Conservation (phyloP, 1,140 invertebrate species). For the Uloborus diversus region DNA sequence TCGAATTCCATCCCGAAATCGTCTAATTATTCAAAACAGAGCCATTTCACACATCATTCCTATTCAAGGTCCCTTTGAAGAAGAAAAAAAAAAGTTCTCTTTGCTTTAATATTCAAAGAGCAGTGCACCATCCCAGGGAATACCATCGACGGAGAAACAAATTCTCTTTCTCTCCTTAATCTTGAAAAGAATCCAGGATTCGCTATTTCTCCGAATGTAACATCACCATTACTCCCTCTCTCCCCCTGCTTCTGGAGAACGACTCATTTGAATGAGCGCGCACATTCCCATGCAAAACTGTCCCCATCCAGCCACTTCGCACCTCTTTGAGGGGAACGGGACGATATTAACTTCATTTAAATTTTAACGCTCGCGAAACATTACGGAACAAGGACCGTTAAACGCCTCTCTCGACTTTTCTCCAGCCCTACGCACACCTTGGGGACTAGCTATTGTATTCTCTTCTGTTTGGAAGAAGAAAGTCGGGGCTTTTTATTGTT, state of each 20-base stretch:
- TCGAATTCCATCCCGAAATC: too few species aligned
- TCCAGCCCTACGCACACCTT: background rate
- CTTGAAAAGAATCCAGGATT: background rate
- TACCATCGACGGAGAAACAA: background rate
- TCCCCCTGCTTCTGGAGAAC: background rate
- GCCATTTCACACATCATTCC: too few species aligned
- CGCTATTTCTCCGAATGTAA: background rate
- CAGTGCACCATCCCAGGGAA: background rate
- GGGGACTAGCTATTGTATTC: conserved; percentile 32
- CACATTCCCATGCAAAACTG: conserved; percentile 48
- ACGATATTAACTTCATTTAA: conserved; percentile 53
- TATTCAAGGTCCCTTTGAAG: too few species aligned
- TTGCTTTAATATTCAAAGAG: background rate
- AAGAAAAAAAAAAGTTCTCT: too few species aligned
- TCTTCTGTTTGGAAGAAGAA: conserved; percentile 21
- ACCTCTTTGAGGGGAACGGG: conserved; percentile 6
- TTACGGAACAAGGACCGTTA: conserved; percentile 37
- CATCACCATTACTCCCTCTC: background rate
- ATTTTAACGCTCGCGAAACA: conserved; percentile 46
- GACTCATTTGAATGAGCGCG: conserved; percentile 41
- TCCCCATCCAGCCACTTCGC: conserved; percentile 35
- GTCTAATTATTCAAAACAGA: too few species aligned
- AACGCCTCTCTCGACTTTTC: background rate
- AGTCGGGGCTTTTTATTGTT: conserved; percentile 2
- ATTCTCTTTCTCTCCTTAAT: background rate